Percentiles rank a stretch among this genome's conserved stretches.
These are phyloP conservation scores for Blastobasis adustella DNA, from an alignment of 2,888 invertebrate genomes.

Conservation along the genomic window DNA sequence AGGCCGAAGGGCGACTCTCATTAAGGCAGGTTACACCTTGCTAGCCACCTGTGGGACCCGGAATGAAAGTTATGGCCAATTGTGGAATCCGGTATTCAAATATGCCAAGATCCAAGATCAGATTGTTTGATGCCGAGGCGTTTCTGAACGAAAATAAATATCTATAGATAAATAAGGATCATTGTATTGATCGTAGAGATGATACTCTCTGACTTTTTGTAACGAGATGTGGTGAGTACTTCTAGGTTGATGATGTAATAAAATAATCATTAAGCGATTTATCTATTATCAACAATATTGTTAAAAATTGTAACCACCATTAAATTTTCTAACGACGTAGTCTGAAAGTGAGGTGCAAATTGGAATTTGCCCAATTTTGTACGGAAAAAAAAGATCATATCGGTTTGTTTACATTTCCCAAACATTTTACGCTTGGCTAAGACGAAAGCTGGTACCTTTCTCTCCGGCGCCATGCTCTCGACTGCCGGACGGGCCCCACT, in stretches of 20 bases:
- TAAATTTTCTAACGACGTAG: neutral
- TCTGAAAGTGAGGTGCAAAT: neutral
- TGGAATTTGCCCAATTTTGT: too few relatives aligned
- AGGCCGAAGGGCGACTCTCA: conserved; percentile 50
- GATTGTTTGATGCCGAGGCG: neutral
- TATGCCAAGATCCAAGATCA: neutral
- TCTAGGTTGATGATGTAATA: too few relatives aligned
- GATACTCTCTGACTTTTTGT: too few relatives aligned
- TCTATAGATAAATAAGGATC: neutral
- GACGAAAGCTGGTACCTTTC: conserved; percentile 13
- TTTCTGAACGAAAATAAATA: neutral
- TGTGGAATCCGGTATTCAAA: neutral
- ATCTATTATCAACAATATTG: too few relatives aligned
- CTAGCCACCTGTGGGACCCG: conserved; percentile 54
- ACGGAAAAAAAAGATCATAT: too few relatives aligned
- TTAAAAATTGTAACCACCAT: neutral
- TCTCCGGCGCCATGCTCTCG: conserved; percentile 61
- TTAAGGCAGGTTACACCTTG: conserved; percentile 46
- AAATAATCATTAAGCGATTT: too few relatives aligned
- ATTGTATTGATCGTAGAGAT: neutral
- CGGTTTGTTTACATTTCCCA: conserved; percentile 3
- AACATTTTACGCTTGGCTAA: conserved; percentile 7
- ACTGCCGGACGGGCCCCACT: conserved; percentile 65
- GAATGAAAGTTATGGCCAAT: conserved; percentile 3
- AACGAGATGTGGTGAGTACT: too few relatives aligned